These are phyloP conservation scores for Crepidodera aurea DNA, from an alignment of 2,888 invertebrate species.

Conservation along the genomic window DNA sequence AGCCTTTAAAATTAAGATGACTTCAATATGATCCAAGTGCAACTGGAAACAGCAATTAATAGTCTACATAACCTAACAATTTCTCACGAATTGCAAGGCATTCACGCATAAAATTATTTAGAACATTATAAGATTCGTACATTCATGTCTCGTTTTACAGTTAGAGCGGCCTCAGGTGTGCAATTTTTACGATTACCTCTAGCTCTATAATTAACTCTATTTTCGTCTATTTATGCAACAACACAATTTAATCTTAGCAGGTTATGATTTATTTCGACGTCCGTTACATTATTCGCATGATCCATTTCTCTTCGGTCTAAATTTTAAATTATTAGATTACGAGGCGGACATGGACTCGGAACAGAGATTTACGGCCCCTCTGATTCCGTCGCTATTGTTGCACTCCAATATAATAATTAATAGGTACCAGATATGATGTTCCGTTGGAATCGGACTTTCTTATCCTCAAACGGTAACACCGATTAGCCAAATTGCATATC, in stretches of 20 bases:
- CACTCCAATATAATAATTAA: constrained; percentile 30
- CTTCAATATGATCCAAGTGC: background rate
- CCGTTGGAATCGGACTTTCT: constrained; percentile 18
- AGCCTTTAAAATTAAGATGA: constrained; percentile 8
- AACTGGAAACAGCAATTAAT: constrained; percentile 1
- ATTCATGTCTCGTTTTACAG: constrained; percentile 38
- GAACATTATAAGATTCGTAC: constrained; percentile 27
- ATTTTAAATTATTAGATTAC: constrained; percentile 42
- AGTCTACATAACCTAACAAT: constrained; percentile 7
- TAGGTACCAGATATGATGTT: constrained; percentile 21
- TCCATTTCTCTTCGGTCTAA: constrained; percentile 39
- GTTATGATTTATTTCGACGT: constrained; percentile 47
- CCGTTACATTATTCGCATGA: constrained; percentile 40
- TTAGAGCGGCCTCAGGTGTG: constrained; percentile 39
- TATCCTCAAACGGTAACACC: constrained; percentile 18
- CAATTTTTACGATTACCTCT: constrained; percentile 34
- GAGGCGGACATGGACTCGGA: constrained; percentile 11
- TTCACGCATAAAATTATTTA: constrained; percentile 31
- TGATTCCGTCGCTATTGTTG: constrained; percentile 25
- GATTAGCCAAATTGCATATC: too few species aligned
- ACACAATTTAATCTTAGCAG: constrained; percentile 44
- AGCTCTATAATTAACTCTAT: constrained; percentile 41
- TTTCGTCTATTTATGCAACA: constrained; percentile 45
- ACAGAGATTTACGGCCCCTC: constrained; percentile 26
- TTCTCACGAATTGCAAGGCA: constrained; percentile 22